Evolutionary conservation across 2,797 vertebrate species (phyloP).

Genomic region (Denticeps clupeoides): DNA sequence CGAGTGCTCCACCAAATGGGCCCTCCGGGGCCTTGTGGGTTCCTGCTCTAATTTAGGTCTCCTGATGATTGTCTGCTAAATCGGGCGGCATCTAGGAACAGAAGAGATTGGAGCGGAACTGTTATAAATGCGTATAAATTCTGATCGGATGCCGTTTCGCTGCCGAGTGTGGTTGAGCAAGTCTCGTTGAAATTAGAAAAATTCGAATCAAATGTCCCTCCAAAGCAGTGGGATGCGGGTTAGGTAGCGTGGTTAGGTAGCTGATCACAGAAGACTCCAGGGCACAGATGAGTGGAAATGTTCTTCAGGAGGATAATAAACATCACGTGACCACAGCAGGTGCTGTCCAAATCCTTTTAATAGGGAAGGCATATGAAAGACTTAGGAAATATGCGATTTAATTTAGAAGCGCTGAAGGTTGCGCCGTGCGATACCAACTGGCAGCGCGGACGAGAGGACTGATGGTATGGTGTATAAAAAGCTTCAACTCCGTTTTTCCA

Average conservation of each 20-base stretch:
- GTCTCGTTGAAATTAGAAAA: no score
- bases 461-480: neutral
- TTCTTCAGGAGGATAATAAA: constrained; percentile 14
- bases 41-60: neutral
- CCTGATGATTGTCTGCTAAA: constrained; percentile 6
- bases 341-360: constrained; percentile 33
- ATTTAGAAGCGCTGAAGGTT: constrained; percentile 31
- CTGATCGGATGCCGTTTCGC: no score
- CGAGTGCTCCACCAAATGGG: neutral
- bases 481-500: constrained; percentile 3
- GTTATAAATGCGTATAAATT: constrained; percentile 1
- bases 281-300: constrained; percentile 7
- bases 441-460: constrained; percentile 17
- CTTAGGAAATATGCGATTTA: constrained; percentile 26
- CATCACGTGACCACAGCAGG: constrained; percentile 32
- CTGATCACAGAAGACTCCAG: no score
- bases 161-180: no score
- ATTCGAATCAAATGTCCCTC: neutral
- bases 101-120: no score
- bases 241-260: no score
- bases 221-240: no score
- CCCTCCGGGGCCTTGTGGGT: constrained; percentile 6
- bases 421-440: constrained; percentile 22
- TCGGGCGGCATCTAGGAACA: constrained; percentile 7
- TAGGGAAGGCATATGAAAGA: constrained; percentile 30